A percentile compares a stretch with the other conserved stretches of the same genome.
phyloP scores from a whole-genome alignment of 2,888 invertebrate species.

The Spodoptera exigua region DNA sequence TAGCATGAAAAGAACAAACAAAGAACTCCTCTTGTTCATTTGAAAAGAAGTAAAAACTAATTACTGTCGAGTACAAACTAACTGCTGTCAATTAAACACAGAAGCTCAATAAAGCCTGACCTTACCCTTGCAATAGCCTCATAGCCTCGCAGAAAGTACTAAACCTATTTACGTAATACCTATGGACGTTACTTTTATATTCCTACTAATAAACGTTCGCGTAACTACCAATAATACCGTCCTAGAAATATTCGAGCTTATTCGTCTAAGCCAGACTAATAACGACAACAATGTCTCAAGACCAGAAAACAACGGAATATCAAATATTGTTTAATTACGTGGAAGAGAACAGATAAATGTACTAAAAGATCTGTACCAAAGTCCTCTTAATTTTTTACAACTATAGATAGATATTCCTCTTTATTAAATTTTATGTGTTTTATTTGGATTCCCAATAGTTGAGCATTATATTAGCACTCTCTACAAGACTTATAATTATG shows the following conservation, averaged over 20 bases:
- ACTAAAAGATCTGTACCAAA: not conserved
- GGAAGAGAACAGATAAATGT: too few relatives aligned
- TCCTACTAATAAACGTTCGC: conserved; percentile 35
- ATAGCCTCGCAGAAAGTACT: conserved; percentile 26
- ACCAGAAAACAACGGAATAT: too few relatives aligned
- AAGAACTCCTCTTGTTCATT: not conserved
- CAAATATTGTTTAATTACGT: too few relatives aligned
- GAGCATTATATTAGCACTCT: too few relatives aligned
- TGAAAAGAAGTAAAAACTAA: conserved; percentile 9
- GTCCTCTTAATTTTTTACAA: not conserved
- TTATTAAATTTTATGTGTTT: too few relatives aligned
- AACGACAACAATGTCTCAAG: too few relatives aligned
- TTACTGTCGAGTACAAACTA: conserved; percentile 28
- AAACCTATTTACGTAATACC: conserved; percentile 43
- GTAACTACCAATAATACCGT: conserved; percentile 22
- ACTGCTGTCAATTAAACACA: conserved; percentile 29
- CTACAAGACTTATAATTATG: too few relatives aligned
- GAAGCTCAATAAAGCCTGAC: conserved; percentile 39
- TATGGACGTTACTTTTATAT: conserved; percentile 35
- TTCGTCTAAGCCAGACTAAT: not conserved
- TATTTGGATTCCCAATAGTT: too few relatives aligned
- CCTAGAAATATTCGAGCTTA: conserved; percentile 21
- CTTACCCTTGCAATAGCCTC: conserved; percentile 28
- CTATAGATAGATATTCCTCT: too few relatives aligned
- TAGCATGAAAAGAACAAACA: not conserved